Evolutionary conservation across 2,113 vertebrate species (phyloP).

Genomic region (Cephalopterus ornatus): DNA sequence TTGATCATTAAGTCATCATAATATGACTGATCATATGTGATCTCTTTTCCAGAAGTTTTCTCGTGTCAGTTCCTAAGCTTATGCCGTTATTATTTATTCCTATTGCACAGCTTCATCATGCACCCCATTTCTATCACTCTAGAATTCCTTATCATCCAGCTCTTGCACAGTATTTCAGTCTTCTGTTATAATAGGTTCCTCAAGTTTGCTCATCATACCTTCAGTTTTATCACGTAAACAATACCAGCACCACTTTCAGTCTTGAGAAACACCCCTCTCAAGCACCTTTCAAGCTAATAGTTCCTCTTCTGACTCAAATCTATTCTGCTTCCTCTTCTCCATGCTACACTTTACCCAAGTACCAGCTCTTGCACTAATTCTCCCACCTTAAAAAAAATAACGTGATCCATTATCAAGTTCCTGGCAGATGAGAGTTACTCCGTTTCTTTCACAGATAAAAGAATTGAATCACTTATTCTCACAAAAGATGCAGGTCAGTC

Average conservation of each 20-base stretch:
- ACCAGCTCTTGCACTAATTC: neutral
- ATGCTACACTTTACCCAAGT: neutral
- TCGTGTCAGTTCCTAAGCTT: neutral
- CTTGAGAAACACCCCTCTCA: neutral
- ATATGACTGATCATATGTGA: neutral
- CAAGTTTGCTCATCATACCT: neutral
- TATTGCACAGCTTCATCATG: neutral
- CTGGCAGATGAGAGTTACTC: neutral
- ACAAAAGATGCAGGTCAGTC: neutral
- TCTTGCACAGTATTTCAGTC: neutral
- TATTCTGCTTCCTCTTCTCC: neutral
- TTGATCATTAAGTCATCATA: no score
- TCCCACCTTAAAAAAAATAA: neutral
- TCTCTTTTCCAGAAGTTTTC: neutral
- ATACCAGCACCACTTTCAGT: neutral
- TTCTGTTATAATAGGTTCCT: neutral
- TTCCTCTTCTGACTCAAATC: neutral
- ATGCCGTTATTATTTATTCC: neutral
- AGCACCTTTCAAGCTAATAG: neutral
- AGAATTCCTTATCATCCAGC: neutral
- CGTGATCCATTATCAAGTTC: neutral
- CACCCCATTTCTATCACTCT: neutral
- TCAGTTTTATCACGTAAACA: neutral
- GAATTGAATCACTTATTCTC: neutral
- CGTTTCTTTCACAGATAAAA: neutral